Percentiles rank a stretch among this genome's conserved stretches.
phyloP scores from a whole-genome alignment of 64 coral and sea anemone species.

The Exaiptasia diaphana region DNA sequence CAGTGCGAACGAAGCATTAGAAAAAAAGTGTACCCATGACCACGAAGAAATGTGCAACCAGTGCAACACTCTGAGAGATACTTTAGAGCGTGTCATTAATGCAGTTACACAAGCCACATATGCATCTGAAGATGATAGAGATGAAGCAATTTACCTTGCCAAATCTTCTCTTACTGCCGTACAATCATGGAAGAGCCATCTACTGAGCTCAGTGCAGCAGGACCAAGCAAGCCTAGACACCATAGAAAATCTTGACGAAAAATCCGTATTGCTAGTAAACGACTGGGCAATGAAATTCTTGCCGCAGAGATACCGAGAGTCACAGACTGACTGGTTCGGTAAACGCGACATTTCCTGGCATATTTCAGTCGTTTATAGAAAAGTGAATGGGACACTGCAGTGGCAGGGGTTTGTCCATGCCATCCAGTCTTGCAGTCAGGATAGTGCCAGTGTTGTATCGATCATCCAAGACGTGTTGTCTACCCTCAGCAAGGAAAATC shows the following conservation, averaged over 20 bases:
- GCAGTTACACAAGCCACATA: neutral
- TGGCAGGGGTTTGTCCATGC: conserved; percentile 28
- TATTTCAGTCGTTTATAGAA: conserved; percentile 5
- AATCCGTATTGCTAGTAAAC: neutral
- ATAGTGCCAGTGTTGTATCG: neutral
- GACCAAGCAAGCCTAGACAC: conserved; percentile 17
- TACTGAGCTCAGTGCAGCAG: neutral
- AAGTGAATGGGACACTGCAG: neutral
- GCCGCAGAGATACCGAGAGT: conserved; percentile 17
- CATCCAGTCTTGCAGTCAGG: conserved; percentile 11
- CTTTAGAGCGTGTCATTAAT: neutral
- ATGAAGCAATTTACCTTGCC: conserved; percentile 15
- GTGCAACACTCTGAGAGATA: neutral
- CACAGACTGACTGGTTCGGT: conserved; percentile 28
- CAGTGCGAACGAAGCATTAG: neutral
- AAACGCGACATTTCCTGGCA: conserved; percentile 37
- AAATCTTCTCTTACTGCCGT: neutral
- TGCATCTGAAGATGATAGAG: conserved; percentile 5
- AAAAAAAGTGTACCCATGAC: neutral
- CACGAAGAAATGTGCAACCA: neutral
- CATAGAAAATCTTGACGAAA: neutral
- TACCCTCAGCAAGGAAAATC: conserved; percentile 22
- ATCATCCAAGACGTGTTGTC: conserved; percentile 11
- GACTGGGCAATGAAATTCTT: conserved; percentile 52
- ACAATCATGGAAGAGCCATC: conserved; percentile 30